Conservation (phyloP, 2,888 invertebrate genomes). For the Oxystoma pomonae region DNA sequence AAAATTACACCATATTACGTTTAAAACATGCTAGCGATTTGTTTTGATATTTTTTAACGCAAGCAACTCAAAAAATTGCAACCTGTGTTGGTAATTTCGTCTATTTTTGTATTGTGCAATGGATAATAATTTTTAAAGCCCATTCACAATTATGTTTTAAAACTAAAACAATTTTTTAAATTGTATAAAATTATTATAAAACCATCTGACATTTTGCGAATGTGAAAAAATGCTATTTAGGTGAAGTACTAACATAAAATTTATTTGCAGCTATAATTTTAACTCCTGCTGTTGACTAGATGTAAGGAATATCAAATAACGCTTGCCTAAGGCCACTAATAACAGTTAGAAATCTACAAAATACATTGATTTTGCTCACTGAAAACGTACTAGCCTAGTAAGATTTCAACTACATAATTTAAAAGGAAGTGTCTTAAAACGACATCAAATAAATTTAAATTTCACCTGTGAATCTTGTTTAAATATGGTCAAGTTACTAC, state of each 20-base stretch:
- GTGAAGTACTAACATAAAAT: not conserved
- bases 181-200: not conserved
- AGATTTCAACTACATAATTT: not conserved
- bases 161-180: no score
- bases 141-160: conserved; percentile 34
- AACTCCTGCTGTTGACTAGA: not conserved
- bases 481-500: not conserved
- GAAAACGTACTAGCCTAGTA: not conserved
- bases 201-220: not conserved
- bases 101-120: conserved; percentile 52
- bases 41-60: no score
- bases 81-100: no score
- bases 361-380: not conserved
- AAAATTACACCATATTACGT: no score
- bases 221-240: not conserved
- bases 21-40: no score
- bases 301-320: not conserved
- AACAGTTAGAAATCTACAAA: not conserved
- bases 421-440: not conserved
- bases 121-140: conserved; percentile 50
- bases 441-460: not conserved
- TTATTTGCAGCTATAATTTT: not conserved
- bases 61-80: no score
- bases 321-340: not conserved
- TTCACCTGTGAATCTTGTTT: not conserved